phyloP scores from a whole-genome alignment of 2,888 invertebrate genomes.

The Zaprionus obscuricornis region DNA sequence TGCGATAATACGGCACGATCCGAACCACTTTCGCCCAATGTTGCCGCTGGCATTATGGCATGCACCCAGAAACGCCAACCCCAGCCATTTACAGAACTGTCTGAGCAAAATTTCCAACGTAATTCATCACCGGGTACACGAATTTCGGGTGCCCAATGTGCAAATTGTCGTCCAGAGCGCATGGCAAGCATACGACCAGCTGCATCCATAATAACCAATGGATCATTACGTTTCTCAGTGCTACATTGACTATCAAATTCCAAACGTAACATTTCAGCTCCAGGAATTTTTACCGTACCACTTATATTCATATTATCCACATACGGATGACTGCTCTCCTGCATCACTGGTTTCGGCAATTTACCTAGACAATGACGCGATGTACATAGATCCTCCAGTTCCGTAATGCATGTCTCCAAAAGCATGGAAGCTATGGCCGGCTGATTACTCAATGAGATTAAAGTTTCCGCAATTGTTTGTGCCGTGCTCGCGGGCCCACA shows the following conservation, averaged over 20 bases:
- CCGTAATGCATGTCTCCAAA: constrained; percentile 96
- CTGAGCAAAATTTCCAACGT: constrained; percentile 96
- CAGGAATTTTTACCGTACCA: constrained; percentile 90
- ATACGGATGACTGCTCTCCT: constrained; percentile 97
- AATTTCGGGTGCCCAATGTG: constrained; percentile 96
- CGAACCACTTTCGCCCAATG: constrained; percentile 89
- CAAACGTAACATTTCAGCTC: constrained; percentile 93
- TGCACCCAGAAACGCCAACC: constrained; percentile 98
- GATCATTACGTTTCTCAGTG: constrained; percentile 96
- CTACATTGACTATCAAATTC: constrained; percentile 97
- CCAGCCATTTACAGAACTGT: constrained; percentile 98
- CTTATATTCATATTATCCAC: constrained; percentile 92
- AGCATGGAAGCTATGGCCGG: constrained; percentile 93
- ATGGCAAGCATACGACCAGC: constrained; percentile 92
- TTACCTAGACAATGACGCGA: constrained; percentile 85
- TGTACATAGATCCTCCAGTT: constrained; percentile 94
- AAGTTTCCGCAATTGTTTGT: constrained; percentile 90
- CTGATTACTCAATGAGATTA: constrained; percentile 90
- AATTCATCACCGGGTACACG: constrained; percentile 94
- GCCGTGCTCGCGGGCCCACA: constrained; percentile 88
- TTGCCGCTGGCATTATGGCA: constrained; percentile 89
- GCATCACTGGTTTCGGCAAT: constrained; percentile 94
- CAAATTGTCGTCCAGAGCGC: constrained; percentile 94
- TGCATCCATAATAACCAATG: constrained; percentile 94
- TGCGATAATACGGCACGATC: constrained; percentile 94